phyloP scores from a whole-genome alignment of 2,797 vertebrate genomes.

The Sparidentex hasta region DNA sequence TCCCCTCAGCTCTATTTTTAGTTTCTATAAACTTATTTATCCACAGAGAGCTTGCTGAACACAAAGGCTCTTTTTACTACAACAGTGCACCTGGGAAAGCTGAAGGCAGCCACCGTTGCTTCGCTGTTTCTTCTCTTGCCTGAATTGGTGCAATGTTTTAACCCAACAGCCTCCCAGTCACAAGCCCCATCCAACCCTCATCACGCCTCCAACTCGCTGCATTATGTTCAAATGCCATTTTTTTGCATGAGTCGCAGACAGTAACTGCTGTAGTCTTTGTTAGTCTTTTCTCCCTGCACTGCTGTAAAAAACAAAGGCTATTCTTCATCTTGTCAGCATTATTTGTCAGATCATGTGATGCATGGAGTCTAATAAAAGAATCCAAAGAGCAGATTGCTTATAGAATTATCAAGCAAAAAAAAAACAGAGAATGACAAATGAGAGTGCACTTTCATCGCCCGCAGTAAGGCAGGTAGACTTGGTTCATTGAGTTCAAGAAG shows the following conservation, averaged over 20 bases:
- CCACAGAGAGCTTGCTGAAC: slow-evolving; percentile 11
- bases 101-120: slow-evolving; percentile 11
- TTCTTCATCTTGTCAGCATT: slow-evolving; percentile 50
- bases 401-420: slow-evolving; percentile 17
- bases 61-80: slow-evolving; percentile 44
- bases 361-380: slow-evolving; percentile 34
- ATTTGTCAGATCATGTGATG: slow-evolving; percentile 31
- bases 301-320: slow-evolving; percentile 47
- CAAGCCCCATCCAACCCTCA: slow-evolving; percentile 10
- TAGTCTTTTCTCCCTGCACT: slow-evolving; percentile 16
- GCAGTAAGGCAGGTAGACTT: slow-evolving; percentile 5
- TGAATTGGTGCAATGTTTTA: slow-evolving; percentile 23
- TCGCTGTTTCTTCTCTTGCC: slow-evolving; percentile 13
- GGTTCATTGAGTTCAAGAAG: slow-evolving; percentile 48
- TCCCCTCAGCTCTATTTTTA: slow-evolving; percentile 1
- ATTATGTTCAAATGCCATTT: slow-evolving; percentile 56
- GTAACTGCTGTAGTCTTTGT: slow-evolving; percentile 42
- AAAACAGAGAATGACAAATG: slow-evolving; percentile 5
- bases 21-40: slow-evolving; percentile 34
- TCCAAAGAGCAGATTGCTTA: slow-evolving; percentile 19
- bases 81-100: slow-evolving; percentile 37
- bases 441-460: background rate
- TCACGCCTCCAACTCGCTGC: slow-evolving; percentile 6
- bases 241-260: slow-evolving; percentile 39
- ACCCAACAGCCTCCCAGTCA: slow-evolving; percentile 17